phyloP scores from a whole-genome alignment of 2,113 vertebrate genomes.

The Antechinus flavipes region DNA sequence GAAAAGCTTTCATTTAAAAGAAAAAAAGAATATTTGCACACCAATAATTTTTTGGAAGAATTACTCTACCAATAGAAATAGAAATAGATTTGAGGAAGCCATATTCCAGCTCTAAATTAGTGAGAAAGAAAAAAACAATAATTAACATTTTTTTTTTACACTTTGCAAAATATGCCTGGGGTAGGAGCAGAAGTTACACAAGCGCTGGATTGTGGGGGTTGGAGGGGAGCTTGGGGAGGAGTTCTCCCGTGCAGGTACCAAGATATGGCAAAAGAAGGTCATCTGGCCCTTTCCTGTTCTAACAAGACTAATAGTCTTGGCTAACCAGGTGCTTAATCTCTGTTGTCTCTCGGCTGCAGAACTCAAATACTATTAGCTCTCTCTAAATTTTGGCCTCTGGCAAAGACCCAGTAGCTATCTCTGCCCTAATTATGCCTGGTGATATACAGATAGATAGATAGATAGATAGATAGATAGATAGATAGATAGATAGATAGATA shows the following conservation, averaged over 20 bases:
- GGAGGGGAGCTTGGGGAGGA: neutral
- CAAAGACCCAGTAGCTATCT: neutral
- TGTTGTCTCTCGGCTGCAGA: neutral
- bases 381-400: neutral
- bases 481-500: too few relatives aligned
- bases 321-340: neutral
- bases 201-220: neutral
- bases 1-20: too few relatives aligned
- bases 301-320: neutral
- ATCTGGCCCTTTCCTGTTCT: neutral
- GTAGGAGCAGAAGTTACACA: neutral
- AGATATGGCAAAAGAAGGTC: neutral
- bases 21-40: conserved; percentile 7
- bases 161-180: neutral
- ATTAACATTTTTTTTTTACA: neutral
- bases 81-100: neutral
- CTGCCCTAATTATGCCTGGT: neutral
- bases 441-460: neutral
- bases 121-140: neutral
- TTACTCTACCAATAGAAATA: neutral
- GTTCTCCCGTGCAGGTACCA: neutral
- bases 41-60: neutral
- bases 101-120: neutral
- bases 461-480: too few relatives aligned
- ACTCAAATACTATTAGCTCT: neutral